A percentile compares a stretch with the other conserved stretches of the same genome.
Conservation (phyloP, 2,113 vertebrate species). For the Ageneiosus marmoratus region DNA sequence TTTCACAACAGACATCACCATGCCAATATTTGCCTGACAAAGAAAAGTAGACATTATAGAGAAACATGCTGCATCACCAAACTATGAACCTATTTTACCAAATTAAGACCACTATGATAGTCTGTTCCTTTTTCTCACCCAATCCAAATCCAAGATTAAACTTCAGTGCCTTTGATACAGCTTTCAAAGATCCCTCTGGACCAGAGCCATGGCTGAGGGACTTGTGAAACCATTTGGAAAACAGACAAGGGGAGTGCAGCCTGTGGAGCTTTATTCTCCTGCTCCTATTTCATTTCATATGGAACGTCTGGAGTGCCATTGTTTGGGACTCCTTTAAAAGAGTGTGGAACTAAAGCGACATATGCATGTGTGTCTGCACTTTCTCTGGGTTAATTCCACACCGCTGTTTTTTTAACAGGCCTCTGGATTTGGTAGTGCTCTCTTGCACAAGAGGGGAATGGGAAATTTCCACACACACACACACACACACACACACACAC, state of each 20-base stretch:
- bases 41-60: not conserved
- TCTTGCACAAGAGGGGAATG: slow-evolving; percentile 49
- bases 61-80: not conserved
- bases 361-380: slow-evolving; percentile 51
- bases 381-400: slow-evolving; percentile 44
- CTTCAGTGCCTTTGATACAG: slow-evolving; percentile 60
- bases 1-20: not conserved
- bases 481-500: not conserved
- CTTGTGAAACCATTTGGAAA: slow-evolving; percentile 42
- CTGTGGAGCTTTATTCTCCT: slow-evolving; percentile 29
- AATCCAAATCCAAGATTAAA: slow-evolving; percentile 56
- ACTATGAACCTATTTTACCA: not conserved
- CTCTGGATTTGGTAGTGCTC: slow-evolving; percentile 55
- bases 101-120: not conserved
- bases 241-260: slow-evolving; percentile 55
- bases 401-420: slow-evolving; percentile 36
- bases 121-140: slow-evolving; percentile 21
- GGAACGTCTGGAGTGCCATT: slow-evolving; percentile 25
- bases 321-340: slow-evolving; percentile 42
- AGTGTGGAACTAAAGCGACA: slow-evolving; percentile 53
- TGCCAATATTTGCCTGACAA: not conserved
- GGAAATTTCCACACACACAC: slow-evolving; percentile 40
- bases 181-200: slow-evolving; percentile 54
- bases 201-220: slow-evolving; percentile 53
- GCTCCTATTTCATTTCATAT: slow-evolving; percentile 52